Evolutionary conservation across 2,797 vertebrate genomes (phyloP).

Genomic region (Esox lucius): DNA sequence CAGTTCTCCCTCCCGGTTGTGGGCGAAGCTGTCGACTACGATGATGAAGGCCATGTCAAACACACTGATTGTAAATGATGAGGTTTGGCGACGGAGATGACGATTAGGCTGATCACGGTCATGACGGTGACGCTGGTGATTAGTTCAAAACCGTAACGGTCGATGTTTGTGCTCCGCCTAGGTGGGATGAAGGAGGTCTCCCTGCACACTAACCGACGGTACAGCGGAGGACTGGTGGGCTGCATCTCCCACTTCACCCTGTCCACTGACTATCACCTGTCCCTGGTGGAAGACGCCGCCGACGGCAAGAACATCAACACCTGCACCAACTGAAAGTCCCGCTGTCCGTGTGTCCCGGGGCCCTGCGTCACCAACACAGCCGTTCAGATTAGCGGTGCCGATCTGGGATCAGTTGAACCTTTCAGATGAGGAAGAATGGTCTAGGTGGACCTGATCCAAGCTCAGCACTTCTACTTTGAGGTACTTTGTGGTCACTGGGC

Average conservation of each 20-base stretch:
- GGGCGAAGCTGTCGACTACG: not conserved
- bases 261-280: slow-evolving; percentile 92
- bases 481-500: not conserved
- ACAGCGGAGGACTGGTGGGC: slow-evolving; percentile 87
- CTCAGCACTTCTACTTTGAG: not conserved
- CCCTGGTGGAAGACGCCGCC: slow-evolving; percentile 89
- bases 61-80: not conserved
- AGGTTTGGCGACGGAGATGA: not conserved
- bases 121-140: not conserved
- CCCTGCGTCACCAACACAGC: not conserved
- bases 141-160: not conserved
- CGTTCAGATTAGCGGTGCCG: not conserved
- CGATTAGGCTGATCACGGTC: not conserved
- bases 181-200: slow-evolving; percentile 97
- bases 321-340: slow-evolving; percentile 80
- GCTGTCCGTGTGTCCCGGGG: not conserved
- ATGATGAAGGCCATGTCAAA: not conserved
- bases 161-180: slow-evolving; percentile 50
- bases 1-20: no score
- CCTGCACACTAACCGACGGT: slow-evolving; percentile 90
- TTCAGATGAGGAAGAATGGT: not conserved
- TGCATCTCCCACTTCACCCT: slow-evolving; percentile 96
- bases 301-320: slow-evolving; percentile 98
- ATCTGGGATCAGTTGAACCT: not conserved
- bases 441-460: not conserved